These are phyloP conservation scores for Hyphantria cunea DNA, from an alignment of 1,140 invertebrate genomes.

Conservation along the genomic window DNA sequence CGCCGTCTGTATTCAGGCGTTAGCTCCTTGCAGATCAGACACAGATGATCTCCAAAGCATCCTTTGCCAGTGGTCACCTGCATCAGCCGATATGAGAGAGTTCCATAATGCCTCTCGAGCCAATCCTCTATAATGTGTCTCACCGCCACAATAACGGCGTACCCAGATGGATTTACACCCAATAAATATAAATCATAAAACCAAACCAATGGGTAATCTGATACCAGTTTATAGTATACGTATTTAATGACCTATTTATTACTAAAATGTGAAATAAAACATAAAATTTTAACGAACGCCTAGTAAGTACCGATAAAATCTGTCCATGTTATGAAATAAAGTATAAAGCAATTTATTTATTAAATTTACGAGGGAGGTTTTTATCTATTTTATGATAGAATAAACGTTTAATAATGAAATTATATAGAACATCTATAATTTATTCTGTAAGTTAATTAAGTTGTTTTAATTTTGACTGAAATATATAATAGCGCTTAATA, in stretches of 20 bases:
- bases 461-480: constrained; percentile 8
- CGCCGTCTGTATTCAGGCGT: too few species aligned
- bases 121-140: too few species aligned
- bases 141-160: too few species aligned
- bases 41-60: too few species aligned
- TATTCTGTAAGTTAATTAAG: constrained; percentile 16
- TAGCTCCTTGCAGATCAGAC: too few species aligned
- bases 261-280: background rate
- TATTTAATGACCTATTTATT: background rate
- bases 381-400: constrained; percentile 5
- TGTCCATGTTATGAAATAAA: constrained; percentile 3
- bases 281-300: constrained; percentile 13
- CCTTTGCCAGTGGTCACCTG: too few species aligned
- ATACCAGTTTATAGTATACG: too few species aligned
- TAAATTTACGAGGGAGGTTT: constrained; percentile 5
- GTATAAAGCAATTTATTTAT: constrained; percentile 11
- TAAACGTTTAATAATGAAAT: constrained; percentile 5
- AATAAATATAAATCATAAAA: too few species aligned
- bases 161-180: too few species aligned
- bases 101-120: too few species aligned
- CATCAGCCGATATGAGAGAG: too few species aligned
- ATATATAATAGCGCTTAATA: constrained; percentile 11
- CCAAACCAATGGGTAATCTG: too few species aligned
- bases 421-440: constrained; percentile 11
- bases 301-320: constrained; percentile 5